Evolutionary conservation across 2,888 invertebrate genomes (phyloP).

Genomic region (Eupithecia insigniata): DNA sequence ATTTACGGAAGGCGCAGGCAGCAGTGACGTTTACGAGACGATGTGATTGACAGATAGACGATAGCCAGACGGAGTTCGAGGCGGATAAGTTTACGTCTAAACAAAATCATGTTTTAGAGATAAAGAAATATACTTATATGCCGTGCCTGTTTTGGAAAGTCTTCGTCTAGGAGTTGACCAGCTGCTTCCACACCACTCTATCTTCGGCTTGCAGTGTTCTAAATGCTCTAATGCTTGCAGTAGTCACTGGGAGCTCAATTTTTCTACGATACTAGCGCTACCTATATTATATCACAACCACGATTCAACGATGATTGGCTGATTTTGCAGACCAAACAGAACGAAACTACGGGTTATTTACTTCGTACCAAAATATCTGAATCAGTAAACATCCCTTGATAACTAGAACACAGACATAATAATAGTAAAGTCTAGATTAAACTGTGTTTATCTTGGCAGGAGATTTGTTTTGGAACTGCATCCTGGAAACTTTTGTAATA

Average conservation of each 20-base stretch:
- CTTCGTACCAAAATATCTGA: not conserved
- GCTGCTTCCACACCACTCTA: no score
- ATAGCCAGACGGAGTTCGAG: not conserved
- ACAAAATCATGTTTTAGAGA: not conserved
- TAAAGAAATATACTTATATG: no score
- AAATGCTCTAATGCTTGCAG: no score
- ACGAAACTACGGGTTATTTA: not conserved
- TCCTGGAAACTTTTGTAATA: not conserved
- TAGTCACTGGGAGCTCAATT: no score
- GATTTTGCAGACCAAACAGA: no score
- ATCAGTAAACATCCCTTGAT: not conserved
- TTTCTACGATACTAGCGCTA: no score
- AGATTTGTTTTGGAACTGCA: constrained; percentile 10
- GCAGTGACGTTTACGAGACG: not conserved
- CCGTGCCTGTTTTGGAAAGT: no score
- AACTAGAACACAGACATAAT: no score
- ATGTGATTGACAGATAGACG: not conserved
- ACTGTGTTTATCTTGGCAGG: constrained; percentile 20
- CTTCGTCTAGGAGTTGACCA: no score
- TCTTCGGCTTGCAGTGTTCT: no score
- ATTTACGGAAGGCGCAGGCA: not conserved
- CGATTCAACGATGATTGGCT: no score
- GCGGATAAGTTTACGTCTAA: not conserved
- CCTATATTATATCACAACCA: no score
- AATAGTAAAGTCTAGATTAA: constrained; percentile 12